Evolutionary conservation across 2,888 invertebrate genomes (phyloP), one percentile per base, ranked within the genome.

Genomic region (Eugnorisma glareosa): DNA sequence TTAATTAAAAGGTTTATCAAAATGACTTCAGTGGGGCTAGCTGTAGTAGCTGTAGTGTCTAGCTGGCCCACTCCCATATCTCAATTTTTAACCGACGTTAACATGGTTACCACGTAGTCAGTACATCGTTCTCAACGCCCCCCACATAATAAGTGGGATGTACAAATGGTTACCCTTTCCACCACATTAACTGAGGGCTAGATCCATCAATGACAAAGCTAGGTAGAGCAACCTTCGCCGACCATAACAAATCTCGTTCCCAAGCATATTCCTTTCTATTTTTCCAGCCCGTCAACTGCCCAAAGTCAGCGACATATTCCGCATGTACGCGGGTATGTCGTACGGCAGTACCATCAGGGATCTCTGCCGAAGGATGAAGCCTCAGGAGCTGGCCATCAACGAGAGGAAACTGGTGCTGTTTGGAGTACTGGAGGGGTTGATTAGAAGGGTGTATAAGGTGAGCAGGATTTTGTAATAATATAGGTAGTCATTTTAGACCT

Each of bases 361-460:
- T 91, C 95, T 98, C 51, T 98, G 98, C 93, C 95, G 98, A 67
- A 97, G 98, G 70, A 96, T 97, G 92, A 98, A 98, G 93, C 98
- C 98, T 10, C 97, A 98, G 86, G 97, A 97, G 85, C 95, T 98
- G 67, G 97, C 98, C 87, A 98, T 98, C 88, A 98, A 98, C 91
- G 98, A 98, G 95, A 97, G 98, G 86, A 98, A 98, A 90, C 97
- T 99, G 68, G 98, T 99, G 72, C 98, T 99, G 88, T 99, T 99
- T 93, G 99, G 99, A 1, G 96, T 99, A n/a, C 97, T 99, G 10
- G 98, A 99, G 91, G 98, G 98, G 0, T 96, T 99, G 11, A 98
- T 99, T 77, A 97, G 98, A 51, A 96, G 98, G 85, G 97, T 99
- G 0, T 98, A 99, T 89, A 98, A 98, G 97, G 98, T 98, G 81